These are phyloP conservation scores for Agonopterix arenella DNA, from an alignment of 2,888 invertebrate species.

Conservation along the genomic window DNA sequence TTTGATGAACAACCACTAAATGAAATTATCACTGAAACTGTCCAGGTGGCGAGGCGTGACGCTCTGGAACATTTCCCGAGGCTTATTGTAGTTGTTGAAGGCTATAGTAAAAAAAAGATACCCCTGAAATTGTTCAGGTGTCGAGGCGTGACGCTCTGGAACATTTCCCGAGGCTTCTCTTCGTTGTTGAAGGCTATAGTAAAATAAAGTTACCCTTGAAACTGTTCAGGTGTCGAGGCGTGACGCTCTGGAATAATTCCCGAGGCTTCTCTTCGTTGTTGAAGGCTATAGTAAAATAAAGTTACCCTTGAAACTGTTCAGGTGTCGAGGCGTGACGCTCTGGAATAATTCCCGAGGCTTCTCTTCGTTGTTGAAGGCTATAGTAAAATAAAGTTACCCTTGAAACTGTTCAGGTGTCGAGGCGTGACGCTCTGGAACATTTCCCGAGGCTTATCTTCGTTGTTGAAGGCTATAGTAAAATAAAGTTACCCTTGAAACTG, in stretches of 20 bases:
- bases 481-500: constrained; percentile 16
- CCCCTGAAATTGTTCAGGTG: constrained; percentile 24
- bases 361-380: constrained; percentile 58
- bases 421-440: constrained; percentile 30
- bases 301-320: constrained; percentile 20
- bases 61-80: constrained; percentile 26
- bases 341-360: constrained; percentile 27
- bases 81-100: constrained; percentile 48
- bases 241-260: constrained; percentile 21
- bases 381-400: constrained; percentile 16
- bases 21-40: constrained; percentile 10
- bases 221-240: constrained; percentile 35
- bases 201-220: constrained; percentile 13
- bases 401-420: constrained; percentile 30
- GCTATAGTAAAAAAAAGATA: constrained; percentile 30
- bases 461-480: constrained; percentile 44
- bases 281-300: constrained; percentile 40
- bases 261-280: constrained; percentile 41
- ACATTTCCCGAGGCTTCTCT: constrained; percentile 32
- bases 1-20: no score
- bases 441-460: constrained; percentile 39
- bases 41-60: constrained; percentile 35
- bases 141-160: constrained; percentile 33
- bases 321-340: constrained; percentile 33
- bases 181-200: constrained; percentile 53